Evolutionary conservation across 2,797 vertebrate species (phyloP).

Genomic region (Etheostoma nigrum): DNA sequence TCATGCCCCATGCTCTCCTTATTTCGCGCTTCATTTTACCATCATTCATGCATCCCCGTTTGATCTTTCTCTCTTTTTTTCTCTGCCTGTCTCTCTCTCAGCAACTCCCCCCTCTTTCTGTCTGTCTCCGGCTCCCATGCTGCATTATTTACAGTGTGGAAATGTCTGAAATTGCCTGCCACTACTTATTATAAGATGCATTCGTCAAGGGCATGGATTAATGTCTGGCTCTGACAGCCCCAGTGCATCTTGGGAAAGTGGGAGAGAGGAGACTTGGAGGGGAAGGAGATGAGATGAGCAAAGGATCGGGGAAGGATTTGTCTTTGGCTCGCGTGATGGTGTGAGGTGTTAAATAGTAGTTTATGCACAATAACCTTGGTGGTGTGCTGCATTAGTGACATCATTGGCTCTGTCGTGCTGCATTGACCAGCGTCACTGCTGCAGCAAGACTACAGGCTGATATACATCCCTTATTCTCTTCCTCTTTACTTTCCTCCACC

Average conservation of each 20-base stretch:
- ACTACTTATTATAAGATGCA: constrained; percentile 83
- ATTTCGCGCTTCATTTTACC: constrained; percentile 79
- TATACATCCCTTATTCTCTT: constrained; percentile 52
- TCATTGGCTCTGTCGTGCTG: constrained; percentile 69
- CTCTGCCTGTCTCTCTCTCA: constrained; percentile 36
- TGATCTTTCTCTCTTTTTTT: constrained; percentile 53
- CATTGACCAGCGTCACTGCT: constrained; percentile 78
- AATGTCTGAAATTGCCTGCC: constrained; percentile 84
- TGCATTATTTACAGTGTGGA: constrained; percentile 82
- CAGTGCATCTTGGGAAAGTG: constrained; percentile 73
- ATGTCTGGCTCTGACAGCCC: constrained; percentile 71
- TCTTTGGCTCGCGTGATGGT: constrained; percentile 40
- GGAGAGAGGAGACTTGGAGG: constrained; percentile 43
- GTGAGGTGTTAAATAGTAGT: constrained; percentile 63
- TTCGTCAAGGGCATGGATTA: constrained; percentile 82
- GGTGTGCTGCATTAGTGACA: constrained; percentile 80
- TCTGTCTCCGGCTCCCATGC: constrained; percentile 50
- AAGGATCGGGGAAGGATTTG: constrained; percentile 24
- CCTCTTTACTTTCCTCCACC: constrained; percentile 12
- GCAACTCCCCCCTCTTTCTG: constrained; percentile 25
- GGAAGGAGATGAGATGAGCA: constrained; percentile 19
- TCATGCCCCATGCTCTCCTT: constrained; percentile 45
- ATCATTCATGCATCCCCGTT: constrained; percentile 67
- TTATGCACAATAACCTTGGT: constrained; percentile 84
- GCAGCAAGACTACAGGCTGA: constrained; percentile 73